Evolutionary conservation across 1,140 invertebrate genomes (phyloP).

Genomic region (Leptopilina clavipes): DNA sequence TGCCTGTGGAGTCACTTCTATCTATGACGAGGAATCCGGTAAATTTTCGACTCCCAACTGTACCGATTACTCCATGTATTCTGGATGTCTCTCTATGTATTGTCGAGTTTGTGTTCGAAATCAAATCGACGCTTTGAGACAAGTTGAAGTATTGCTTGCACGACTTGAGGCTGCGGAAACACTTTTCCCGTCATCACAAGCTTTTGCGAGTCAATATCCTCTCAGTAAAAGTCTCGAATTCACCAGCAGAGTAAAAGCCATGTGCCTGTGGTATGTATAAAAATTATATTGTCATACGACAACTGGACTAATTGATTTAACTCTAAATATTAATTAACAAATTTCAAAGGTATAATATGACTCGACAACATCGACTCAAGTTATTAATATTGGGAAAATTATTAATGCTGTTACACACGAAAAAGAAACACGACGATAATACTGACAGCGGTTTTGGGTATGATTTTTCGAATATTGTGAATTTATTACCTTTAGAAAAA

Average conservation of each 20-base stretch:
- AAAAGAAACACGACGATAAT: constrained; percentile 62
- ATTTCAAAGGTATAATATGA: constrained; percentile 82
- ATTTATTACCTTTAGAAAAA: background rate
- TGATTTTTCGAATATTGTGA: background rate
- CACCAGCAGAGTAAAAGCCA: constrained; percentile 81
- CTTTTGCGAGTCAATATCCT: constrained; percentile 84
- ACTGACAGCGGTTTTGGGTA: constrained; percentile 66
- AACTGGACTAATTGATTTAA: too few relatives aligned
- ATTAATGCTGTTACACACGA: constrained; percentile 75
- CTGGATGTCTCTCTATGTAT: constrained; percentile 82
- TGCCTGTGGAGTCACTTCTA: constrained; percentile 25
- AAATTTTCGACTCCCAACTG: constrained; percentile 51
- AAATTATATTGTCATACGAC: too few relatives aligned
- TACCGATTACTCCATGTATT: constrained; percentile 57
- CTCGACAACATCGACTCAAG: constrained; percentile 87
- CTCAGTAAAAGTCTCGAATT: constrained; percentile 82
- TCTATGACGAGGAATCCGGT: constrained; percentile 34
- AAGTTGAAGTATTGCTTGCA: constrained; percentile 83
- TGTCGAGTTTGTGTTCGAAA: constrained; percentile 81
- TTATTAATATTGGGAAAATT: constrained; percentile 86
- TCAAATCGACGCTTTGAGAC: constrained; percentile 82
- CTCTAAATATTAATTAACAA: too few relatives aligned
- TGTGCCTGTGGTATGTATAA: constrained; percentile 83
- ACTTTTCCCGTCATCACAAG: constrained; percentile 89
- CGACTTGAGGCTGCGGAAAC: constrained; percentile 85